A percentile compares a stretch with the other conserved stretches of the same genome.
Conservation (phyloP, 1,140 invertebrate genomes). For the Dufourea novaeangliae region DNA sequence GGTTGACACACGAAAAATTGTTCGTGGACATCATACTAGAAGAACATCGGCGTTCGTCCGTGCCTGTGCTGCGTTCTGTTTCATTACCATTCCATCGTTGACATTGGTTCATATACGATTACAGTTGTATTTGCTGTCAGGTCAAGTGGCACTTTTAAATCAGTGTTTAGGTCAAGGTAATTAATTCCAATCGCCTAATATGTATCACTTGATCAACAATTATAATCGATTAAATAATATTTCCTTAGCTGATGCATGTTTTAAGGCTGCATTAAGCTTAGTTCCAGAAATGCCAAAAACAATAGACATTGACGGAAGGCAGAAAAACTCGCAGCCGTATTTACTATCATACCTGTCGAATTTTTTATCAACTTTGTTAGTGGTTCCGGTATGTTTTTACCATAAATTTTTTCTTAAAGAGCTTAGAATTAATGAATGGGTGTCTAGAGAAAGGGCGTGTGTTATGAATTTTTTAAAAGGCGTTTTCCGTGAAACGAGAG, state of each 20-base stretch:
- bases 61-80: conserved; percentile 97
- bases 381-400: conserved; percentile 88
- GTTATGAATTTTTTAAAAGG: too few relatives aligned
- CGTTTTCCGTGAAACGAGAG: too few relatives aligned
- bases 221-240: conserved; percentile 30
- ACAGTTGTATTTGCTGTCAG: conserved; percentile 92
- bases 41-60: conserved; percentile 92
- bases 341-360: conserved; percentile 88
- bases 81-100: conserved; percentile 97
- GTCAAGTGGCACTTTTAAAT: conserved; percentile 94
- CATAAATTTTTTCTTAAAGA: background rate
- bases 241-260: conserved; percentile 93
- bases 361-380: conserved; percentile 91
- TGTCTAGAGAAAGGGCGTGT: too few relatives aligned
- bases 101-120: conserved; percentile 88
- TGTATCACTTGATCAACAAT: conserved; percentile 37
- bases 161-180: conserved; percentile 95
- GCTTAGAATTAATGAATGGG: too few relatives aligned
- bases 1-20: conserved; percentile 87
- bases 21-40: conserved; percentile 89
- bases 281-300: conserved; percentile 89
- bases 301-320: conserved; percentile 89
- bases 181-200: conserved; percentile 32
- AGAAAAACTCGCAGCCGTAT: conserved; percentile 87
- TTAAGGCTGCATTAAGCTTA: conserved; percentile 92